Base-by-base conservation (phyloP, 2,888 invertebrate species). In the Spilarctia lutea region DNA sequence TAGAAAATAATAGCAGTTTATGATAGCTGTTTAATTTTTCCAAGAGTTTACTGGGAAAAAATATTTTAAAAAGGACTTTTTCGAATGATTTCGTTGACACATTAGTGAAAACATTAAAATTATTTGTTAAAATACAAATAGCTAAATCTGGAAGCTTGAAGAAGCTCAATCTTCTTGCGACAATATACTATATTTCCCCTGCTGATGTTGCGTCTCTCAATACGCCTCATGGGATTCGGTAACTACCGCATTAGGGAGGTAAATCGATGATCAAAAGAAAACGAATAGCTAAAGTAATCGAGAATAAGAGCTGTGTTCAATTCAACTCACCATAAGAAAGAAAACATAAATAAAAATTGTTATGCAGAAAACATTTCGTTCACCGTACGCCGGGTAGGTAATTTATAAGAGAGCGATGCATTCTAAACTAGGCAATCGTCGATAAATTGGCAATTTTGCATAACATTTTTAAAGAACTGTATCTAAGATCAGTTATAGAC, bases 401-500 rank as follows among this genome's bases (percentile, higher is more conserved):
- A 79, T 45, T 78, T 42, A 27, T 27, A 63, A 68, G 67, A 75
- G 79, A 77, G 79, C 77, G 78, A 79, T 79, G 83, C 83, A 82
- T 77, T 79, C 81, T 74, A 87, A 86, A 83, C 81, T 78, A 76
- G 83, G 79, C 81, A 84, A 82, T 81, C 81, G 87, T 82, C 87
- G 86, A 88, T 89, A 90, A 90, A 91, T 89, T 79, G 86, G 87
- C 85, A 88, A 86, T 89, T 88, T 87, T 85, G 87, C 86, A 90
- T 90, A 88, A 88, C 89, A 89, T 87, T 88, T 83, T 80, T 65
- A 74, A 79, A 71, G 80, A 84, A 86, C 84, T 86, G 87, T 88
- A 88, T 87, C 83, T 87, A 86, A 83, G 85, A 88, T 80, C 83
- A 83, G 84, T 84, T 82, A 83, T 81, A 86, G 85, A 80, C 84